Evolutionary conservation across 2,797 vertebrate genomes (phyloP).

Genomic region (Phalloptychus januarius): DNA sequence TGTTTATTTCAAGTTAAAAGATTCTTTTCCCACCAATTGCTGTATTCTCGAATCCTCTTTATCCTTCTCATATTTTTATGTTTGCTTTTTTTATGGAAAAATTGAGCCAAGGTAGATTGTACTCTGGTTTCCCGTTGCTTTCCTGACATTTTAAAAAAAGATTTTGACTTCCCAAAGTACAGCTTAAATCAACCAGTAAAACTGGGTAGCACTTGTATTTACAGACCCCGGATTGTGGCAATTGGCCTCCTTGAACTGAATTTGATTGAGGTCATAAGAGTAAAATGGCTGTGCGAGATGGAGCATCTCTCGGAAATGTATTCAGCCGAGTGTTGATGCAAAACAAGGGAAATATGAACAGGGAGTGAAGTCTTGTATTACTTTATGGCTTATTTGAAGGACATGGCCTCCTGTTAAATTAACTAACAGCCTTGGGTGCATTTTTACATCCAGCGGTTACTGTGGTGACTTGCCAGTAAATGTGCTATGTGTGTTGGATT

Average conservation of each 20-base stretch:
- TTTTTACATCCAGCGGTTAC: conserved; percentile 38
- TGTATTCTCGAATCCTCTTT: conserved; percentile 64
- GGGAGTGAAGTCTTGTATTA: conserved; percentile 27
- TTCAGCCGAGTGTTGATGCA: conserved; percentile 52
- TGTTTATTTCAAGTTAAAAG: conserved; percentile 81
- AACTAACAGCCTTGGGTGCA: conserved; percentile 21
- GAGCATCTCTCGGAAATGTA: conserved; percentile 41
- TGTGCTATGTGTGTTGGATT: conserved; percentile 39
- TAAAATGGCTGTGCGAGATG: conserved; percentile 56
- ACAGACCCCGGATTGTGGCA: conserved; percentile 61
- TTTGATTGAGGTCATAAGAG: conserved; percentile 59
- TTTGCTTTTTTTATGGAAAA: conserved; percentile 61
- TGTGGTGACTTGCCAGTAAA: conserved; percentile 41
- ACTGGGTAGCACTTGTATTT: conserved; percentile 71
- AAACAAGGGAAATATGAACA: conserved; percentile 41
- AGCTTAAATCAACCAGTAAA: conserved; percentile 70
- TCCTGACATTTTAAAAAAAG: not conserved
- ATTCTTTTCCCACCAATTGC: conserved; percentile 76
- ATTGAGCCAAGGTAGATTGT: conserved; percentile 45
- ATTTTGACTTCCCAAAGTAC: conserved; percentile 51
- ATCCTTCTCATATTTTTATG: conserved; percentile 52
- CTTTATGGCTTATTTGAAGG: conserved; percentile 50
- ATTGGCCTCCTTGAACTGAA: conserved; percentile 50
- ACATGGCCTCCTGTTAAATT: conserved; percentile 28
- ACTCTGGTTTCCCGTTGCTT: conserved; percentile 31